Evolutionary conservation across 2,888 invertebrate species (phyloP).

Genomic region (Caenorhabditis becei): DNA sequence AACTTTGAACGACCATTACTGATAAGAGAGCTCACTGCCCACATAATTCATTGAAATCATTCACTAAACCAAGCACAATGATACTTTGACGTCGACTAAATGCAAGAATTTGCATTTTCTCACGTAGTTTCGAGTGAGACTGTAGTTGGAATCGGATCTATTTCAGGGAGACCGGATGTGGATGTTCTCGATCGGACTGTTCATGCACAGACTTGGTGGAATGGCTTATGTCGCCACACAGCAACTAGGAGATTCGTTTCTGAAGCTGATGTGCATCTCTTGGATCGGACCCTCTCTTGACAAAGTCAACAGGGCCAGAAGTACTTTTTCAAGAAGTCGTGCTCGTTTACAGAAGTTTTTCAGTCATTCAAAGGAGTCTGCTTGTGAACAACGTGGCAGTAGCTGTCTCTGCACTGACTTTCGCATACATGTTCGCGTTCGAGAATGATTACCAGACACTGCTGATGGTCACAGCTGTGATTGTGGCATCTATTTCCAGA

Average conservation of each 20-base stretch:
- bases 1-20: constrained; percentile 60
- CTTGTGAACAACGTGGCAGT: constrained; percentile 72
- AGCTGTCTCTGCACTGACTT: constrained; percentile 63
- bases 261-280: constrained; percentile 55
- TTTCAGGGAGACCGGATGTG: constrained; percentile 74
- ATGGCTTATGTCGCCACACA: constrained; percentile 70
- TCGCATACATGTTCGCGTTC: constrained; percentile 31
- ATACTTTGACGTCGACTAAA: constrained; percentile 36
- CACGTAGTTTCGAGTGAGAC: constrained; percentile 18
- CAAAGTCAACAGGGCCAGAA: constrained; percentile 45
- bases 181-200: constrained; percentile 70
- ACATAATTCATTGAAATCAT: constrained; percentile 32
- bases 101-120: constrained; percentile 15
- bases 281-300: constrained; percentile 57
- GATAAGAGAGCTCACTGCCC: constrained; percentile 24
- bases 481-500: constrained; percentile 62
- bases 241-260: constrained; percentile 66
- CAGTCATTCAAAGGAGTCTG: constrained; percentile 55
- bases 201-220: constrained; percentile 70
- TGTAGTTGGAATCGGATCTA: not conserved
- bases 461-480: constrained; percentile 17
- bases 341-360: not conserved
- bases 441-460: not conserved
- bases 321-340: constrained; percentile 8
- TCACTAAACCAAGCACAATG: not conserved